Conservation (phyloP, 2,888 invertebrate species). For the Monochamus alternatus region DNA sequence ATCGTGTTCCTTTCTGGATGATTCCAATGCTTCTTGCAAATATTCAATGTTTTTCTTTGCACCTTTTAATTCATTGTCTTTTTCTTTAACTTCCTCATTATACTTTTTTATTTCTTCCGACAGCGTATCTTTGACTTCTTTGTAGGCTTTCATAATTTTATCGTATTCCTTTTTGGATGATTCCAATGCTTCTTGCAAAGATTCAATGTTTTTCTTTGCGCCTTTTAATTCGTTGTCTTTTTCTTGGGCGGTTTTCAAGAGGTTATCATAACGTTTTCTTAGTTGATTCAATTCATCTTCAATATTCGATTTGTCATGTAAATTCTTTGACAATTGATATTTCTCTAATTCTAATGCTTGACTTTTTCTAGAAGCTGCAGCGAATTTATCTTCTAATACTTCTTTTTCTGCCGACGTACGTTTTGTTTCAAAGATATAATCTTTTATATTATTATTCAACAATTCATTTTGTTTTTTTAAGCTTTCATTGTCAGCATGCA, state of each 20-base stretch:
- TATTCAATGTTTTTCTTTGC: slow-evolving; percentile 33
- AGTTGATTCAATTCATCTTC: slow-evolving; percentile 22
- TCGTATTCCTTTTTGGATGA: slow-evolving; percentile 46
- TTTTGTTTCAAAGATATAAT: slow-evolving; percentile 24
- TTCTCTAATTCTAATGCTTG: slow-evolving; percentile 28
- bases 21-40: slow-evolving; percentile 35
- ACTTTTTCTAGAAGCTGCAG: slow-evolving; percentile 6
- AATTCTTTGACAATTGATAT: slow-evolving; percentile 15
- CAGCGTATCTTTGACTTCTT: slow-evolving; percentile 47
- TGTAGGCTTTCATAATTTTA: slow-evolving; percentile 50
- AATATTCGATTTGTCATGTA: slow-evolving; percentile 19
- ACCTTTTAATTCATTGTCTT: slow-evolving; percentile 34
- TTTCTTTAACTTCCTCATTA: slow-evolving; percentile 31
- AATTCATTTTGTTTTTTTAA: slow-evolving; percentile 36
- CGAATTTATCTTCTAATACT: slow-evolving; percentile 28
- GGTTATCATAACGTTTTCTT: slow-evolving; percentile 31
- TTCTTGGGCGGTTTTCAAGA: slow-evolving; percentile 26
- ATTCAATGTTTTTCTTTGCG: slow-evolving; percentile 34
- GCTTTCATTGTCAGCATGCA: slow-evolving; percentile 37
- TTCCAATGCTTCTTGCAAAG: slow-evolving; percentile 33
- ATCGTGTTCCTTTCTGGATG: slow-evolving; percentile 45
- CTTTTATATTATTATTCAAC: slow-evolving; percentile 27
- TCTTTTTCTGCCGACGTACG: slow-evolving; percentile 30
- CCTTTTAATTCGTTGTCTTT: slow-evolving; percentile 38
- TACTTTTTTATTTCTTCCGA: slow-evolving; percentile 44